A percentile compares a stretch with the other conserved stretches of the same genome.
phyloP scores from a whole-genome alignment of 1,140 invertebrate genomes.

The Cotesia vestalis region DNA sequence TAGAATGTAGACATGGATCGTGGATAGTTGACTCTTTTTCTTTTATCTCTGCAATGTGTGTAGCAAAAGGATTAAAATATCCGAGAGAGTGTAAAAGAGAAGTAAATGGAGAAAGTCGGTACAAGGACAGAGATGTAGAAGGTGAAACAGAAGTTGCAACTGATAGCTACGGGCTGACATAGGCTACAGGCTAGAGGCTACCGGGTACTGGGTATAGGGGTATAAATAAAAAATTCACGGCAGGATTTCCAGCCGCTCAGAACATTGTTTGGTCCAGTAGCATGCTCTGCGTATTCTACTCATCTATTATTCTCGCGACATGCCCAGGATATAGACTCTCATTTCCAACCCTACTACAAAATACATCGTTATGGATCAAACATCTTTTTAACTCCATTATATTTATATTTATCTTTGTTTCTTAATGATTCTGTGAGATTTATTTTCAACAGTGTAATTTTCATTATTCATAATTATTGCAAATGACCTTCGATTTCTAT shows the following conservation, averaged over 20 bases:
- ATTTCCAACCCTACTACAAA: slow-evolving; percentile 9
- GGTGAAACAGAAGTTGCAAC: slow-evolving; percentile 19
- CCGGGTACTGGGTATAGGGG: background rate
- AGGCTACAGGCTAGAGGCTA: background rate
- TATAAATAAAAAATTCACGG: slow-evolving; percentile 29
- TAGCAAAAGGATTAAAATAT: no score
- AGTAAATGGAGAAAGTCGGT: no score
- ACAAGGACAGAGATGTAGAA: no score
- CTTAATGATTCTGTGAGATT: background rate
- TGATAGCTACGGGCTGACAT: slow-evolving; percentile 40
- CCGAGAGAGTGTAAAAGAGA: no score
- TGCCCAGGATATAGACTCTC: slow-evolving; percentile 6
- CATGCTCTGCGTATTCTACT: slow-evolving; percentile 10
- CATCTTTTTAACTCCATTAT: background rate
- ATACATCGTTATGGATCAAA: slow-evolving; percentile 13
- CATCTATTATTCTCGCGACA: slow-evolving; percentile 41
- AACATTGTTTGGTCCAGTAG: slow-evolving; percentile 28
- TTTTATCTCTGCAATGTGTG: no score
- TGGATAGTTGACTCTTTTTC: no score
- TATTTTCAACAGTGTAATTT: background rate
- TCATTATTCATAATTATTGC: background rate
- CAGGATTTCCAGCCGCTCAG: slow-evolving; percentile 30
- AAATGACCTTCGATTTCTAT: no score
- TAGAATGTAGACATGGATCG: no score
- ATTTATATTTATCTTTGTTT: background rate